Conservation (phyloP, 1,140 invertebrate species). For the Calosoma granatense region DNA sequence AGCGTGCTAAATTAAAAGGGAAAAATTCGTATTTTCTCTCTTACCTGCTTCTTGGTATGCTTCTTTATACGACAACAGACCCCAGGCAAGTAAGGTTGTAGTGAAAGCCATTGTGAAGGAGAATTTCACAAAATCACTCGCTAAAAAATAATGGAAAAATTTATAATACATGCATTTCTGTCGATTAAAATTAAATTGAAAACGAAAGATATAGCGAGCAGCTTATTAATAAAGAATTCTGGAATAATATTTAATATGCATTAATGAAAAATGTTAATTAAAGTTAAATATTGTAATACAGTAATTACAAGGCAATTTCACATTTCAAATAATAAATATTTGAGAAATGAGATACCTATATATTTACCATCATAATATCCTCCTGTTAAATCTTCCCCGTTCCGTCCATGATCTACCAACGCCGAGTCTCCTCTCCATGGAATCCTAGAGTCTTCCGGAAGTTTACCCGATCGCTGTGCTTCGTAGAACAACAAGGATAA, state of each 20-base stretch:
- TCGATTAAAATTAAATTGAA: conserved; percentile 1
- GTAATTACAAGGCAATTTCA: too few species aligned
- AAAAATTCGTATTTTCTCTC: too few species aligned
- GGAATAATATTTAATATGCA: too few species aligned
- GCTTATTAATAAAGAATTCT: too few species aligned
- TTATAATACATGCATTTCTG: not conserved
- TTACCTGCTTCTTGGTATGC: conserved; percentile 40
- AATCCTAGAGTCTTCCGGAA: conserved; percentile 45
- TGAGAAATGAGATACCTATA: too few species aligned
- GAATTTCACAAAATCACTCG: conserved; percentile 56
- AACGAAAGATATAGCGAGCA: not conserved
- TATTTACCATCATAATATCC: conserved; percentile 61
- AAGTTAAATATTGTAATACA: too few species aligned
- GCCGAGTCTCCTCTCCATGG: conserved; percentile 50
- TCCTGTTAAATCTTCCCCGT: conserved; percentile 49
- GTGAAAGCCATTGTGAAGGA: conserved; percentile 51
- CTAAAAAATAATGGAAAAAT: conserved; percentile 30
- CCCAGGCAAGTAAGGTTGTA: conserved; percentile 49
- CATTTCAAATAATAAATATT: too few species aligned
- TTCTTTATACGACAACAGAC: conserved; percentile 42
- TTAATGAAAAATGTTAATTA: too few species aligned
- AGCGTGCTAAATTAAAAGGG: too few species aligned
- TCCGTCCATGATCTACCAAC: conserved; percentile 40
- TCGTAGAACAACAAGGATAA: conserved; percentile 53
- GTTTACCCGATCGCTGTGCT: conserved; percentile 51